Evolutionary conservation across 2,888 invertebrate species (phyloP), one percentile per base, ranked within the genome.

Genomic region (Miltochrista miniata): DNA sequence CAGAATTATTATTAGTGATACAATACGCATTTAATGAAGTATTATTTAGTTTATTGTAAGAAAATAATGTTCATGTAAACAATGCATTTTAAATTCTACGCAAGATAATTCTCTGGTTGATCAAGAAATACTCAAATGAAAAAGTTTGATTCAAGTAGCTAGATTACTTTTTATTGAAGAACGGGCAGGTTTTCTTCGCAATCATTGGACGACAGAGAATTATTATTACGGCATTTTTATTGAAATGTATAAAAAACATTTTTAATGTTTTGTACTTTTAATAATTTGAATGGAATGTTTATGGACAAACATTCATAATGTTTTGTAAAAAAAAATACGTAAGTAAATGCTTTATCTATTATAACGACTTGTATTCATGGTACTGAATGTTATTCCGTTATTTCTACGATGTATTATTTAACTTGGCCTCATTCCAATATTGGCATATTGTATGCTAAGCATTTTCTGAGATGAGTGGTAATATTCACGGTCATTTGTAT

Each of bases 241-340:
- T 45, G 44, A 30, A 34, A 29, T 46, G 35, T 34, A 41, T 37
- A 46, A 54, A 46, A 40, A 54, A 46, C 40, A 10, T 44, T 39
- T 43, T 42, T 44, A 34, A 45, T 40, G 44, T 24, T 33, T 15
- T 38, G 24, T 43, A 42, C n/a, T 46, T 46, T 35, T 10, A 42
- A 33, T 36, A 45, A 41, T 41, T 39, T 39, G 35, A 48, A 48
- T 48, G 35, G 30, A 35, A 42, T 36, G 18, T 43, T 43, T 42
- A 48, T 37, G 31, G 15, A 37, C 45, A 45, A 45, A 8, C 35
- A 37, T 36, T 45, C 36, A n/a, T 43, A 43, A 43, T 45, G n/a
- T 37, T 45, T 36, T 45, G 14, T 35, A 15, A 35, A 29, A 48
- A 48, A 41, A 48, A 8, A 11, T 7, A 36, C n/a, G n/a, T n/a